These are phyloP conservation scores for Drosophila oshimai DNA, from an alignment of 1,140 invertebrate species.

Conservation along the genomic window DNA sequence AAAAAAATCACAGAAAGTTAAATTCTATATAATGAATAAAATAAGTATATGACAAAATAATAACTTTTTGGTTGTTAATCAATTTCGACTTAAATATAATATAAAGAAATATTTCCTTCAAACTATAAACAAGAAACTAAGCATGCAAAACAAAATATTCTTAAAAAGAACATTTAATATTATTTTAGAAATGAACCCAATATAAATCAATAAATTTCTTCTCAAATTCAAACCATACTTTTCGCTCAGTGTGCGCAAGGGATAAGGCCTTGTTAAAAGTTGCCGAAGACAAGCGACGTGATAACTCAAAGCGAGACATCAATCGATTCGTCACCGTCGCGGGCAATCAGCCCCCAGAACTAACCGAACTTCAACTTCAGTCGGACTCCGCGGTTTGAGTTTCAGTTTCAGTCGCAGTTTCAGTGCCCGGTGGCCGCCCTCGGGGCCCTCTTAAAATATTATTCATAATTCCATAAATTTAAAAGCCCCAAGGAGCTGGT, in stretches of 20 bases:
- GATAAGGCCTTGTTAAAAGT: constrained; percentile 69
- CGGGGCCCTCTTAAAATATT: constrained; percentile 72
- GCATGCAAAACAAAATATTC: too few species aligned
- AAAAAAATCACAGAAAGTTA: too few species aligned
- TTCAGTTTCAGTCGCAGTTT: constrained; percentile 3
- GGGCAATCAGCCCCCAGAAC: constrained; percentile 71
- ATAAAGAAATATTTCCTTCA: too few species aligned
- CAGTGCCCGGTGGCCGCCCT: constrained; percentile 57
- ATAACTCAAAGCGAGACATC: constrained; percentile 78
- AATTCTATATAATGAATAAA: too few species aligned
- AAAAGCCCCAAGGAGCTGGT: constrained; percentile 42
- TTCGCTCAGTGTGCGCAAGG: neutral
- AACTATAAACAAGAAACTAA: too few species aligned
- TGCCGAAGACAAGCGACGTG: constrained; percentile 72
- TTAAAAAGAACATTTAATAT: too few species aligned
- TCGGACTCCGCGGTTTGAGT: constrained; percentile 3
- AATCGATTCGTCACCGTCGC: constrained; percentile 75
- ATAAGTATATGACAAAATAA: too few species aligned
- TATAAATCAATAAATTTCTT: neutral
- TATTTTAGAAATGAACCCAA: neutral
- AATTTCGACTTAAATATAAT: too few species aligned
- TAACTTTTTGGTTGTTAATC: too few species aligned
- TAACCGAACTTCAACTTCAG: constrained; percentile 40
- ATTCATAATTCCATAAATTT: constrained; percentile 80
- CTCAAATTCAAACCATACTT: neutral